Conservation (phyloP, 1,140 invertebrate species). For the Aplysia californica region DNA sequence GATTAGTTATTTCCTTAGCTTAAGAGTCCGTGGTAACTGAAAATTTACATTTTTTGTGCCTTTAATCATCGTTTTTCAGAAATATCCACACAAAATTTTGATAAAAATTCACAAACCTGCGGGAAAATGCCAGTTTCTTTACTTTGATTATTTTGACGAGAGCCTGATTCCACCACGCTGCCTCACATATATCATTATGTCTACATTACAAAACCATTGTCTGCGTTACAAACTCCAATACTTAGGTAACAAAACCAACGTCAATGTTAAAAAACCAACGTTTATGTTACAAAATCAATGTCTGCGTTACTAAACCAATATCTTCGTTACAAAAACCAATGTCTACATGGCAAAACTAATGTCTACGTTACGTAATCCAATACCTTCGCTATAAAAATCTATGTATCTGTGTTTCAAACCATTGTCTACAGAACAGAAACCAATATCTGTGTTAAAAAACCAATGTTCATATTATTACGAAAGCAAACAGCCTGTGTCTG, state of each 20-base stretch:
- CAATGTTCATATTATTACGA: not conserved
- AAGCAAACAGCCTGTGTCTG: not conserved
- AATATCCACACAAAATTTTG: too few species aligned
- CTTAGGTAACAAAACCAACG: not conserved
- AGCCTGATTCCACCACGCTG: too few species aligned
- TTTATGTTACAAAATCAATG: not conserved
- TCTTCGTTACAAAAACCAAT: not conserved
- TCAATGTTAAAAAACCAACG: not conserved
- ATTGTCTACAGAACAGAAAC: not conserved
- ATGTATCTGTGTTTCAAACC: not conserved
- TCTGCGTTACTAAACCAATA: not conserved
- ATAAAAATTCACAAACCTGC: not conserved
- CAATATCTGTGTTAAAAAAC: not conserved
- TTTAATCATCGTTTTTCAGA: too few species aligned
- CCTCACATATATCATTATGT: too few species aligned
- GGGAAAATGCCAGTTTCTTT: not conserved
- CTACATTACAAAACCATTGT: not conserved
- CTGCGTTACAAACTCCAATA: not conserved
- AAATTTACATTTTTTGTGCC: too few species aligned
- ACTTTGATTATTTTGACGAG: too few species aligned
- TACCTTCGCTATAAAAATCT: not conserved
- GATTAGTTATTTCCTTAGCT: too few species aligned
- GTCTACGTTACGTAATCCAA: not conserved
- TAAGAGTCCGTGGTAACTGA: too few species aligned
- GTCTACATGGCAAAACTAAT: not conserved